phyloP scores from a whole-genome alignment of 2,888 invertebrate genomes.

The Stenchaetothrips biformis region DNA sequence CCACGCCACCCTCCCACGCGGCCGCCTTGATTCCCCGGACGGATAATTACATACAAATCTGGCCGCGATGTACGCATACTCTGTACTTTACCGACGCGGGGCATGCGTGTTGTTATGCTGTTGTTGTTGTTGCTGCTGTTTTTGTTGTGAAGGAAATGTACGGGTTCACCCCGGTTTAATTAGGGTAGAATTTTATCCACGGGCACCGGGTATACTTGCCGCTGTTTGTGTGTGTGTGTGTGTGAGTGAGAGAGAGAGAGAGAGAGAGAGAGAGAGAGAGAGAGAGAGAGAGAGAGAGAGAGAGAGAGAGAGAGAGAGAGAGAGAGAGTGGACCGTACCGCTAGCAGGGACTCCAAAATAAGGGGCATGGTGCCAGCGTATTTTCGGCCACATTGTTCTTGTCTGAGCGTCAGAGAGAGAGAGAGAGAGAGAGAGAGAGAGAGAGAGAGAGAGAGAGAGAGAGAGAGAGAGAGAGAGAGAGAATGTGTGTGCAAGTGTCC shows the following conservation, averaged over 20 bases:
- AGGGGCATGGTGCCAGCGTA: not conserved
- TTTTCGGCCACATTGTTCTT: not conserved
- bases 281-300: not conserved
- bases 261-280: conserved; percentile 1
- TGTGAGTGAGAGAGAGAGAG: not conserved
- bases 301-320: not conserved
- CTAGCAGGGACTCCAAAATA: no score
- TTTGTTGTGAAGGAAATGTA: not conserved
- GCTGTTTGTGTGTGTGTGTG: no score
- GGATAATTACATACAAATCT: no score
- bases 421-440: not conserved
- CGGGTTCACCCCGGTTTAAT: no score
- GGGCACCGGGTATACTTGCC: no score
- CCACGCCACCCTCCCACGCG: no score
- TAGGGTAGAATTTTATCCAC: no score
- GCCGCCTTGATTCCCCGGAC: no score
- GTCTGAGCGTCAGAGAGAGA: not conserved
- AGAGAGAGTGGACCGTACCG: not conserved
- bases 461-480: not conserved
- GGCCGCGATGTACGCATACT: no score
- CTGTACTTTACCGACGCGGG: no score
- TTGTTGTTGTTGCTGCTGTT: not conserved
- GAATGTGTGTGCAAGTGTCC: not conserved
- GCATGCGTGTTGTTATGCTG: not conserved
- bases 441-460: not conserved